Conservation (phyloP, 2,888 invertebrate genomes). For the Dorcus parallelipipedus region DNA sequence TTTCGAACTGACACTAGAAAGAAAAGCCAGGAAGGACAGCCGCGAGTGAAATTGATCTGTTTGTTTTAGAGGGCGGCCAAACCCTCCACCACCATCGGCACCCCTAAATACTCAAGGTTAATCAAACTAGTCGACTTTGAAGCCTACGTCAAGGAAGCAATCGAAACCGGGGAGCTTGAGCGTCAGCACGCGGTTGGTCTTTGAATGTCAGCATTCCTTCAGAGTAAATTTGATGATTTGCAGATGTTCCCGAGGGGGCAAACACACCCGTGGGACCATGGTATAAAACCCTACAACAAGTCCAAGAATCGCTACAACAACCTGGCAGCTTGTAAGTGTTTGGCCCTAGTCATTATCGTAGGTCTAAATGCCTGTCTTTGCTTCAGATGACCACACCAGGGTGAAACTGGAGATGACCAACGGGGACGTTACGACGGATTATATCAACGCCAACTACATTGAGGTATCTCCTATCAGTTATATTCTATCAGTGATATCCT, state of each 20-base stretch:
- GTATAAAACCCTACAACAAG: slow-evolving; percentile 45
- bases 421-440: slow-evolving; percentile 48
- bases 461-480: too few relatives aligned
- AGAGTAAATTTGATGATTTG: slow-evolving; percentile 5
- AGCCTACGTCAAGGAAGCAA: slow-evolving; percentile 42
- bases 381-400: slow-evolving; percentile 52
- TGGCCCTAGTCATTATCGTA: too few relatives aligned
- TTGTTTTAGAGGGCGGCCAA: background rate
- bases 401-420: slow-evolving; percentile 46
- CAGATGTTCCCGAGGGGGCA: slow-evolving; percentile 47
- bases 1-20: too few relatives aligned
- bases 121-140: slow-evolving; percentile 43
- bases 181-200: slow-evolving; percentile 40
- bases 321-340: slow-evolving; percentile 49
- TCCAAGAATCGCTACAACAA: slow-evolving; percentile 51
- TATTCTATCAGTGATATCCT: too few relatives aligned
- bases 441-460: slow-evolving; percentile 55
- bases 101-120: slow-evolving; percentile 17
- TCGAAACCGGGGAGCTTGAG: slow-evolving; percentile 38
- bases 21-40: too few relatives aligned
- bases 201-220: too few relatives aligned
- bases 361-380: background rate
- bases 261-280: slow-evolving; percentile 44
- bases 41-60: too few relatives aligned
- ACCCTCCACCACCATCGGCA: too few relatives aligned